Percentiles rank a stretch among this genome's conserved stretches.
phyloP scores from a whole-genome alignment of 2,888 invertebrate genomes.

The Clostera curtula region DNA sequence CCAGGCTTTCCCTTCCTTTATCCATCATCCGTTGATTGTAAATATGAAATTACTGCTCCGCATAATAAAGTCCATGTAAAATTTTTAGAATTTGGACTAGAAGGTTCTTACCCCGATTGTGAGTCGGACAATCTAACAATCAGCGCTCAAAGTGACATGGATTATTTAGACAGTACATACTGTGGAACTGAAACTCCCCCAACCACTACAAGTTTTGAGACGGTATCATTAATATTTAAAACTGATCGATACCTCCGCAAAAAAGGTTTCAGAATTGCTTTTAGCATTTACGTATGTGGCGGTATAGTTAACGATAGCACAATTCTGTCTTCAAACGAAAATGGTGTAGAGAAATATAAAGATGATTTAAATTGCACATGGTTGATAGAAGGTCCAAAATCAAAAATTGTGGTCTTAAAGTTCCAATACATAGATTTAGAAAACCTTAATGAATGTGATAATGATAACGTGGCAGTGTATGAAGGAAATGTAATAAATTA shows the following conservation, averaged over 20 bases:
- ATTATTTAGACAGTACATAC: conserved; percentile 21
- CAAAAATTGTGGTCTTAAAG: conserved; percentile 77
- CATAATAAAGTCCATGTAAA: conserved; percentile 64
- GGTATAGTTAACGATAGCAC: conserved; percentile 78
- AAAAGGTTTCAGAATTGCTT: conserved; percentile 77
- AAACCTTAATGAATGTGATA: conserved; percentile 57
- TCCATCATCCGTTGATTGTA: conserved; percentile 73
- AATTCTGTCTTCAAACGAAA: conserved; percentile 67
- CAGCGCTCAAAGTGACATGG: conserved; percentile 16
- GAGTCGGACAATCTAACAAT: conserved; percentile 75
- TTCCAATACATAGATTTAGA: conserved; percentile 77
- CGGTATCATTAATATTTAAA: conserved; percentile 65
- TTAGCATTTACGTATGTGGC: conserved; percentile 80
- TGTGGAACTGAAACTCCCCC: conserved; percentile 52
- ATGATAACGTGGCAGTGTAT: conserved; percentile 78
- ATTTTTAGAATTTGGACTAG: conserved; percentile 76
- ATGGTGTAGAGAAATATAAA: conserved; percentile 60
- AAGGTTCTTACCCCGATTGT: conserved; percentile 51
- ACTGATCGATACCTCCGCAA: conserved; percentile 72
- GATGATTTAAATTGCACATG: conserved; percentile 81
- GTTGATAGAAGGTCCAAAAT: conserved; percentile 81
- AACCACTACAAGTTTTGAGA: conserved; percentile 33
- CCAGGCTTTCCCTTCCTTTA: conserved; percentile 85
- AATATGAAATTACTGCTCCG: conserved; percentile 76
- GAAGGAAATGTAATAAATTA: conserved; percentile 41